Percentiles rank a stretch among this genome's conserved stretches.
phyloP scores from a whole-genome alignment of 2,888 invertebrate genomes.

The Trissolcus brochymenae region DNA sequence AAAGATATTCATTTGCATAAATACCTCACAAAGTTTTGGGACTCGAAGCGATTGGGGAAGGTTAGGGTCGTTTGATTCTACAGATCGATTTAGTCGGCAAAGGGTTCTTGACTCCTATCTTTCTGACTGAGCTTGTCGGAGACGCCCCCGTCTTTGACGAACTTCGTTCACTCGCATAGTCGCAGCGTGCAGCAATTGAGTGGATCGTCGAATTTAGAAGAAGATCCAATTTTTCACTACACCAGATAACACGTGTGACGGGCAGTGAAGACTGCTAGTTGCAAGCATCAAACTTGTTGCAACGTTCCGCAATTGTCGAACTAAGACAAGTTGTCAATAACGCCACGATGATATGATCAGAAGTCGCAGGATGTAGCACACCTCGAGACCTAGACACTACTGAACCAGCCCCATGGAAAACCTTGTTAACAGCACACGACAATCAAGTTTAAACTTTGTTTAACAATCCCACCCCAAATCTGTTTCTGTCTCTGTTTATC shows the following conservation, averaged over 20 bases:
- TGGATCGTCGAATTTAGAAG: too few species aligned
- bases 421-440: slow-evolving; percentile 76
- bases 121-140: too few species aligned
- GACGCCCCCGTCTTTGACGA: too few species aligned
- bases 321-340: not conserved
- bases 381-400: slow-evolving; percentile 75
- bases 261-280: too few species aligned
- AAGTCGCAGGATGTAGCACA: slow-evolving; percentile 75
- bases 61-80: slow-evolving; percentile 68
- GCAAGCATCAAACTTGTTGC: too few species aligned
- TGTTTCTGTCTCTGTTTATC: slow-evolving; percentile 56
- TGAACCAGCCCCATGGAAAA: slow-evolving; percentile 76
- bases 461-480: slow-evolving; percentile 74
- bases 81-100: slow-evolving; percentile 68
- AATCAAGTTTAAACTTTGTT: slow-evolving; percentile 76
- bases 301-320: not conserved
- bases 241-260: too few species aligned
- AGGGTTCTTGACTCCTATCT: too few species aligned
- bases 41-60: slow-evolving; percentile 68
- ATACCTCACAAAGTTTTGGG: slow-evolving; percentile 19
- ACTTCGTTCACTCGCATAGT: too few species aligned
- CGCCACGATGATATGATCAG: slow-evolving; percentile 16
- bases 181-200: too few species aligned
- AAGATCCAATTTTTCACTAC: too few species aligned
- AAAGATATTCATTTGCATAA: not conserved